These are phyloP conservation scores for Drosophila subquinaria DNA, from an alignment of 2,888 invertebrate genomes.

Conservation along the genomic window DNA sequence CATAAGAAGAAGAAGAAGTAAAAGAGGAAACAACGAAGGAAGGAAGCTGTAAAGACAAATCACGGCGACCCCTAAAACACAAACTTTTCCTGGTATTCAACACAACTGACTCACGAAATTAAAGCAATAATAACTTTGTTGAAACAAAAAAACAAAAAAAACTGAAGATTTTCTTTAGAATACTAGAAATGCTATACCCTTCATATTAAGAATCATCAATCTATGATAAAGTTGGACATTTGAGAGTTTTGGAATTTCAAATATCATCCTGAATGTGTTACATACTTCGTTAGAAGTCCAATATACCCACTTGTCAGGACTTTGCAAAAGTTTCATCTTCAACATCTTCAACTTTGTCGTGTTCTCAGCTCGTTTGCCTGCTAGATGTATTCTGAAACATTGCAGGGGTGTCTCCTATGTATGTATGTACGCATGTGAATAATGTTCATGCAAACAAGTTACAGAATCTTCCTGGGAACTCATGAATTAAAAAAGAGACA, in stretches of 20 bases:
- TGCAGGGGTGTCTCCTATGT: background rate
- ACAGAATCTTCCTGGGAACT: conserved; percentile 3
- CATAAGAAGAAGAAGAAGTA: background rate
- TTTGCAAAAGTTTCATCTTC: conserved; percentile 15
- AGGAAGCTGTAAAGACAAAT: conserved; percentile 55
- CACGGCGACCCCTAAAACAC: conserved; percentile 44
- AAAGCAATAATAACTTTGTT: conserved; percentile 80
- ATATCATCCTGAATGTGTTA: background rate
- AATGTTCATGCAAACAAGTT: conserved; percentile 24
- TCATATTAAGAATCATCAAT: background rate
- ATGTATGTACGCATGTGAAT: conserved; percentile 10
- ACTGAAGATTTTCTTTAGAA: background rate
- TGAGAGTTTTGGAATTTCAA: background rate
- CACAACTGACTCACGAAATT: conserved; percentile 77
- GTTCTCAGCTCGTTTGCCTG: conserved; percentile 22
- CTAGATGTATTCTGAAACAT: conserved; percentile 19
- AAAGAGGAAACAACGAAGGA: conserved; percentile 15
- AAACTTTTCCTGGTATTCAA: conserved; percentile 59
- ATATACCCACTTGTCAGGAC: background rate
- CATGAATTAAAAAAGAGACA: conserved; percentile 17
- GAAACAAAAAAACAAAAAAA: conserved; percentile 34
- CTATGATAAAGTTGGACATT: background rate
- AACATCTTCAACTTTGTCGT: conserved; percentile 30
- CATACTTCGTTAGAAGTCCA: background rate
- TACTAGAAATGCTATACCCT: background rate